Percentiles rank a stretch among this genome's conserved stretches.
phyloP scores from a whole-genome alignment of 2,888 invertebrate species.

The Heteromurus nitidus region DNA sequence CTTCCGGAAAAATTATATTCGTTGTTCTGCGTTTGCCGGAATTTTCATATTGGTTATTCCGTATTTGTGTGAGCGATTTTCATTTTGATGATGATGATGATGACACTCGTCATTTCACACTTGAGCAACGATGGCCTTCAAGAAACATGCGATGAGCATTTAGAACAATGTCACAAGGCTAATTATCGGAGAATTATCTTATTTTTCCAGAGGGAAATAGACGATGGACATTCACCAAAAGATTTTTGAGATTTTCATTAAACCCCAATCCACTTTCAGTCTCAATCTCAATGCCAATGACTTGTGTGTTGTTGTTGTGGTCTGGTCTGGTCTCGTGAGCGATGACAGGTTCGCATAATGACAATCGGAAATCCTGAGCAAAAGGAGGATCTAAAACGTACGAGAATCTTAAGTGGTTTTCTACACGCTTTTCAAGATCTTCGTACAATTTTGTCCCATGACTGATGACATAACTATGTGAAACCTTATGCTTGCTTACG shows the following conservation, averaged over 20 bases:
- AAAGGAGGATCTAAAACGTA: not conserved
- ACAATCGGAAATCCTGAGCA: conserved; percentile 33
- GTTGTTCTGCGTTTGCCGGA: too few species aligned
- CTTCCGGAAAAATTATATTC: too few species aligned
- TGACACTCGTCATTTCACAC: not conserved
- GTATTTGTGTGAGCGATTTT: too few species aligned
- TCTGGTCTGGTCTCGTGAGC: not conserved
- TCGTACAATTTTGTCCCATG: conserved; percentile 21
- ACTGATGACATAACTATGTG: conserved; percentile 43
- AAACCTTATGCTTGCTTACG: not conserved
- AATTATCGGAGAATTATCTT: not conserved
- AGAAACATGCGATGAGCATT: not conserved
- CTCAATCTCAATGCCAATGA: conserved; percentile 33
- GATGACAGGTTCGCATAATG: conserved; percentile 5
- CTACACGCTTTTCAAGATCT: not conserved
- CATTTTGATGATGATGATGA: not conserved
- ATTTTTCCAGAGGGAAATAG: not conserved
- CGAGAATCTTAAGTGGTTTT: not conserved
- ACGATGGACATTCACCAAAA: not conserved
- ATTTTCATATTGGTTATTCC: too few species aligned
- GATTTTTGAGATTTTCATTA: not conserved
- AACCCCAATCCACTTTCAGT: not conserved
- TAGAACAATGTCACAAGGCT: not conserved
- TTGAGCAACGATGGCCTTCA: not conserved
- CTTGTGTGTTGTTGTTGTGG: not conserved